Percentiles rank a stretch among this genome's conserved stretches.
Conservation (phyloP, 2,113 vertebrate genomes). For the Ovis canadensis region DNA sequence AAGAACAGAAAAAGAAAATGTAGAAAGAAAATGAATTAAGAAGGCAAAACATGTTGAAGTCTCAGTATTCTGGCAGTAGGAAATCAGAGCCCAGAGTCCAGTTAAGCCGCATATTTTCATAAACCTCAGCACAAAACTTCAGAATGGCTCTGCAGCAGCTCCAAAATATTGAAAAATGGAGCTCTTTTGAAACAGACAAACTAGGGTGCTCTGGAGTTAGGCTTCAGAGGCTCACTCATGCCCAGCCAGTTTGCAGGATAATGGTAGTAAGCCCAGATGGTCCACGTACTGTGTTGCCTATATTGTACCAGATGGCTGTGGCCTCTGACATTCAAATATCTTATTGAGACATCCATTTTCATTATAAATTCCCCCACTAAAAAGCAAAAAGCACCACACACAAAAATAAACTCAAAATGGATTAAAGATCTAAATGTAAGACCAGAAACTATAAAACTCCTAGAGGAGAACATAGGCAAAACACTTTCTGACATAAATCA, state of each 20-base stretch:
- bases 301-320: not conserved
- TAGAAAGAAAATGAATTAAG: not conserved
- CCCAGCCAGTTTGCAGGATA: not conserved
- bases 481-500: too few species aligned
- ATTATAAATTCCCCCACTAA: not conserved
- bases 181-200: conserved; percentile 25
- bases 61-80: not conserved
- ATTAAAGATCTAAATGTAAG: too few species aligned
- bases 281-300: not conserved
- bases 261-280: conserved; percentile 36
- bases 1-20: not conserved
- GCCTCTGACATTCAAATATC: not conserved
- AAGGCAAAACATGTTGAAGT: not conserved
- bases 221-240: conserved; percentile 19
- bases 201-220: conserved; percentile 8
- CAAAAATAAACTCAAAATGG: too few species aligned
- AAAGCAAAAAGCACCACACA: not conserved
- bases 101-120: conserved; percentile 30
- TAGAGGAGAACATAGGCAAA: too few species aligned
- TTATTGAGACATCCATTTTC: not conserved
- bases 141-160: conserved; percentile 40
- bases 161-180: conserved; percentile 22
- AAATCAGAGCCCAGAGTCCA: conserved; percentile 1
- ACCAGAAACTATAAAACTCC: too few species aligned
- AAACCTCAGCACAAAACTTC: conserved; percentile 36